A percentile compares a stretch with the other conserved stretches of the same genome.
phyloP scores from a whole-genome alignment of 2,797 vertebrate species.

The Chaenodraco wilsoni region DNA sequence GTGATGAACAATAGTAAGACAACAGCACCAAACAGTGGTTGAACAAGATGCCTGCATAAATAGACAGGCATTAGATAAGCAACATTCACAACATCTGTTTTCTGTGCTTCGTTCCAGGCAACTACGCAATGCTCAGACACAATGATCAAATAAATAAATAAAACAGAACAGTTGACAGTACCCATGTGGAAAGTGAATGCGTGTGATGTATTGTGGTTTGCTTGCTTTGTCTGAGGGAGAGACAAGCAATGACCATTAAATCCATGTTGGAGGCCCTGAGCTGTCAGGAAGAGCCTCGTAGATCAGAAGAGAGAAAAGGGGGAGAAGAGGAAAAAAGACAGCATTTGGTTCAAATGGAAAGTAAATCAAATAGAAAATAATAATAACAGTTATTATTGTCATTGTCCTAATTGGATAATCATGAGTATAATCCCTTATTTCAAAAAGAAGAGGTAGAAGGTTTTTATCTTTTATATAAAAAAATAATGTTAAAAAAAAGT shows the following conservation, averaged over 20 bases:
- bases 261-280: slow-evolving; percentile 34
- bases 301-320: slow-evolving; percentile 25
- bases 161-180: slow-evolving; percentile 15
- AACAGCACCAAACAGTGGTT: slow-evolving; percentile 81
- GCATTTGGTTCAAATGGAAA: neutral
- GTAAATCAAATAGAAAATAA: neutral
- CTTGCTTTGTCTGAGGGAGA: slow-evolving; percentile 31
- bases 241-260: slow-evolving; percentile 49
- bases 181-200: slow-evolving; percentile 47
- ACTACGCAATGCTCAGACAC: slow-evolving; percentile 16
- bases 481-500: neutral
- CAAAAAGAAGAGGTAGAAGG: neutral
- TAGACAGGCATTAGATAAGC: slow-evolving; percentile 30
- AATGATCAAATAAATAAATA: slow-evolving; percentile 21
- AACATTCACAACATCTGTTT: slow-evolving; percentile 32
- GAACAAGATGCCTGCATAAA: slow-evolving; percentile 60
- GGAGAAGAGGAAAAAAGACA: neutral
- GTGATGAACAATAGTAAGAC: slow-evolving; percentile 70
- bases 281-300: slow-evolving; percentile 30
- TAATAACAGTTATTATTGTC: neutral
- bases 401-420: neutral
- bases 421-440: neutral
- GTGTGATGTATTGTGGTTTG: slow-evolving; percentile 47
- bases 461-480: neutral
- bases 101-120: slow-evolving; percentile 17